Base-by-base conservation (phyloP, 2,888 invertebrate species). In the Mongoloraphidia duomilia region DNA sequence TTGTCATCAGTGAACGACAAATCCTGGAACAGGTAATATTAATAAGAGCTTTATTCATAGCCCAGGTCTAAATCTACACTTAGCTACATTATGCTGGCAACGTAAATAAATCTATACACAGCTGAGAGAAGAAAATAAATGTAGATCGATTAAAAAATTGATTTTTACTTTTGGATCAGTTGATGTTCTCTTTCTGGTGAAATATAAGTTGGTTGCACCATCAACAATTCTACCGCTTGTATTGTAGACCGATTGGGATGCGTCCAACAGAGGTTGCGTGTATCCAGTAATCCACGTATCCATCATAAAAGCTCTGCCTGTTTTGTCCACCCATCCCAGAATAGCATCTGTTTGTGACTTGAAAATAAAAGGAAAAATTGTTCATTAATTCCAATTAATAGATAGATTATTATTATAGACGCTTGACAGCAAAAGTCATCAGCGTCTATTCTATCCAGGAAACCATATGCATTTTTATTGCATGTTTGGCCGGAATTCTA, bases 261-360 rank as follows among this genome's bases (percentile, higher is more conserved):
- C 65, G 64, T 89, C 90, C 11, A 86, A 66, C 9, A 80, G 66
- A 0, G 89, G 88, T 9, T 82, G 74, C 2, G 78, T 77, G 69
- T 91, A 91, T 0, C 88, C 88, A 49, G 73, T 73, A 50, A 91
- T 80, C 86, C 86, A 92, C 1, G 87, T 85, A 65, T 93, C 92
- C 85, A 89, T 87, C 17, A 92, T 65, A 70, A 90, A 89, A 1
- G 86, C 82, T 1, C 87, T 73, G 0, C 85, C 86, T 0, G 74
- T 77, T 46, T 80, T 76, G 63, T 91, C 90, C 33, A 92, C 83
- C 88, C 90, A 91, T 2, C 92, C 93, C 14, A 93, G 72, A 17
- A 93, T 77, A 0, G 89, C 86, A 63, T 93, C 93, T 0, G 90
- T 86, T 70, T 90, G 86, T 0, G 86, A 80, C 84, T 84, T 64